Conservation (phyloP, 2,797 vertebrate species). For the Anisognathus igniventris region DNA sequence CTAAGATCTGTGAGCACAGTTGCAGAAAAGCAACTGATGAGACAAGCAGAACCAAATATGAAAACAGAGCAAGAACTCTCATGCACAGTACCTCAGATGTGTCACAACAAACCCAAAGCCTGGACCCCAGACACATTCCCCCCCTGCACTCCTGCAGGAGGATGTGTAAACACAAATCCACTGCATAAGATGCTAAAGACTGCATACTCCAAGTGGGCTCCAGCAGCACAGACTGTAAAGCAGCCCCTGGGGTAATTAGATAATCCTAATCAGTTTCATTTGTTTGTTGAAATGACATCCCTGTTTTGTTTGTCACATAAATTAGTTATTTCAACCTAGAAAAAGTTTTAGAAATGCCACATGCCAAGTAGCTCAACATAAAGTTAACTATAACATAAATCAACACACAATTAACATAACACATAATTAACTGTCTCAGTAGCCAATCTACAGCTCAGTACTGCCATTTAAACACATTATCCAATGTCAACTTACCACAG, state of each 20-base stretch:
- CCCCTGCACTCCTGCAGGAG: background rate
- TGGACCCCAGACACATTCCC: fast-evolving
- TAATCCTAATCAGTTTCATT: background rate
- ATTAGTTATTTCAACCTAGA: background rate
- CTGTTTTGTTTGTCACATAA: background rate
- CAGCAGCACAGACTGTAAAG: background rate
- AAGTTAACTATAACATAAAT: background rate
- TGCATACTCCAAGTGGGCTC: background rate
- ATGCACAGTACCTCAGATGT: fast-evolving
- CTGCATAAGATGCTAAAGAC: fast-evolving
- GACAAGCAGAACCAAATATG: background rate
- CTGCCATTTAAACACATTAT: background rate
- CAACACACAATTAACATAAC: background rate
- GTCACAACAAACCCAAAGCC: background rate
- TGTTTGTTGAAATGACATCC: background rate
- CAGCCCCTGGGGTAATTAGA: background rate
- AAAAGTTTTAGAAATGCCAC: background rate
- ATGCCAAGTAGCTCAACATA: background rate
- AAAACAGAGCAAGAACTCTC: background rate
- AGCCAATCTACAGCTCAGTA: background rate
- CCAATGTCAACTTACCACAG: background rate
- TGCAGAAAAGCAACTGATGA: background rate
- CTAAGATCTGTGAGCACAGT: background rate
- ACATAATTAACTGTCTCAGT: background rate
- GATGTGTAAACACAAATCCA: background rate